These are phyloP conservation scores for Champsocephalus gunnari DNA, from an alignment of 2,797 vertebrate genomes.

Conservation along the genomic window DNA sequence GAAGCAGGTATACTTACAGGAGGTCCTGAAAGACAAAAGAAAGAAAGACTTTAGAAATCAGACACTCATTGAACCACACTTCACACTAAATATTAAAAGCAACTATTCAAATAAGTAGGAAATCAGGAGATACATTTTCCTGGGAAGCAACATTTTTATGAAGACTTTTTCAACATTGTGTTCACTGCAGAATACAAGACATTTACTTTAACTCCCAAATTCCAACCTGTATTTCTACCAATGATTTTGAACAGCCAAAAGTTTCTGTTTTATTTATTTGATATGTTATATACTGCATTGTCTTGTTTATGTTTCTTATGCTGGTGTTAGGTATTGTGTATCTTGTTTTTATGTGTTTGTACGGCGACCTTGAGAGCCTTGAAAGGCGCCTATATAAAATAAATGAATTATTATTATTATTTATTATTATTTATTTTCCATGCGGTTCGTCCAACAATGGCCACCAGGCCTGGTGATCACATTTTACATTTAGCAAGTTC, in stretches of 20 bases:
- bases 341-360: too few relatives aligned
- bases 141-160: conserved; percentile 25
- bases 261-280: background rate
- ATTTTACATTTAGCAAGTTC: conserved; percentile 60
- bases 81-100: conserved; percentile 51
- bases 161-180: conserved; percentile 37
- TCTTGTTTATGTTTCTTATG: too few relatives aligned
- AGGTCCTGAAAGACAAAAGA: conserved; percentile 87
- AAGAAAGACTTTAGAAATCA: conserved; percentile 52
- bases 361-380: too few relatives aligned
- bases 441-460: conserved; percentile 42
- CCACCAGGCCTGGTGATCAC: conserved; percentile 50
- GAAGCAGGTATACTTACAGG: conserved; percentile 93
- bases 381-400: too few relatives aligned
- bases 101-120: conserved; percentile 1
- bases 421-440: conserved; percentile 43
- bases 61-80: conserved; percentile 42
- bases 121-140: conserved; percentile 29
- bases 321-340: too few relatives aligned
- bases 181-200: conserved; percentile 17
- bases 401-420: too few relatives aligned
- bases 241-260: conserved; percentile 61
- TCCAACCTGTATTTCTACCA: conserved; percentile 50
- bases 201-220: conserved; percentile 45
- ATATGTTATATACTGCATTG: too few relatives aligned